phyloP scores from a whole-genome alignment of 2,113 vertebrate genomes.

The Lanius ludovicianus region DNA sequence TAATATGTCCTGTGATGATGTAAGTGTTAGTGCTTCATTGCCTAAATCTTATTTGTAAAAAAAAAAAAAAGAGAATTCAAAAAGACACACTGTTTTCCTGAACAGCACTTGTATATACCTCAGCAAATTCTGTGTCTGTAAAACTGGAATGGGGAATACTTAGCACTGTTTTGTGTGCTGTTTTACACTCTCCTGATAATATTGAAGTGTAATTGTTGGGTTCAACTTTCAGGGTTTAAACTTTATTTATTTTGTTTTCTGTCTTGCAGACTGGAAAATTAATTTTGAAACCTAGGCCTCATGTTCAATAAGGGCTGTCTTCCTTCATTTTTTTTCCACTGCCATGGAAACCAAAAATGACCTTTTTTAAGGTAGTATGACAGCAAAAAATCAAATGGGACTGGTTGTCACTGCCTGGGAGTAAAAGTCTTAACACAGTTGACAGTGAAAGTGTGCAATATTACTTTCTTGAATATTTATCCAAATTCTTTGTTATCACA shows the following conservation, averaged over 20 bases:
- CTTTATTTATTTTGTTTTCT: background rate
- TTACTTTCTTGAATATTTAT: slow-evolving; percentile 48
- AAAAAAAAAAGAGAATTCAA: background rate
- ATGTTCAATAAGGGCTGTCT: slow-evolving; percentile 85
- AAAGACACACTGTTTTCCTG: background rate
- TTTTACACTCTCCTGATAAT: background rate
- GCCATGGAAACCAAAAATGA: slow-evolving; percentile 63
- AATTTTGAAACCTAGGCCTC: slow-evolving; percentile 95
- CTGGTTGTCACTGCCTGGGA: slow-evolving; percentile 49
- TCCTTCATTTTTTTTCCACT: slow-evolving; percentile 49
- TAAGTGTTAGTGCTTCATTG: slow-evolving; percentile 73
- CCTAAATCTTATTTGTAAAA: background rate
- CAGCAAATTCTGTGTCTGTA: background rate
- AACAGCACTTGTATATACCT: background rate
- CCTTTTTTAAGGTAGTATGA: slow-evolving; percentile 57
- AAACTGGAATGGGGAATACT: background rate
- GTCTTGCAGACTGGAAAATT: slow-evolving; percentile 92
- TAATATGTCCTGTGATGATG: slow-evolving; percentile 99
- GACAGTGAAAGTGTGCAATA: slow-evolving; percentile 72
- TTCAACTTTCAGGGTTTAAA: background rate
- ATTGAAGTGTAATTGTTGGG: background rate
- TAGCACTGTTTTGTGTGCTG: background rate
- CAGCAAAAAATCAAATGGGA: slow-evolving; percentile 59
- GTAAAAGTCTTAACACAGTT: slow-evolving; percentile 48
- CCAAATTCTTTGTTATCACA: slow-evolving; percentile 32